A percentile compares a stretch with the other conserved stretches of the same genome.
Conservation (phyloP, 2,888 invertebrate genomes). For the Drosophila differens region DNA sequence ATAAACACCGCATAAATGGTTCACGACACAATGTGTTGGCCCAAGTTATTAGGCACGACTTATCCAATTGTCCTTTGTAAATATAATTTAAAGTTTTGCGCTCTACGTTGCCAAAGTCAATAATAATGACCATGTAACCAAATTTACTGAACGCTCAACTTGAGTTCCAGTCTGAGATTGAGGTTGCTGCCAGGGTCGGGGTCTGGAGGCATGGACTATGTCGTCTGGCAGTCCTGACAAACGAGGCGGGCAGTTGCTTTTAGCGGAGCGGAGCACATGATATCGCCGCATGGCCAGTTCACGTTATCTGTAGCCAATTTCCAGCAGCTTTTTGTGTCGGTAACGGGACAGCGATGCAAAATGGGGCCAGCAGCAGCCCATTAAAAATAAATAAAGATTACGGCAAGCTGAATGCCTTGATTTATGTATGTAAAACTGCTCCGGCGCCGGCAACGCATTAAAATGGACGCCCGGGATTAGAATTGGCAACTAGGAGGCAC, state of each 20-base stretch:
- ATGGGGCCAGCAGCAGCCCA: slow-evolving; percentile 46
- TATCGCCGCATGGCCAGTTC: slow-evolving; percentile 2
- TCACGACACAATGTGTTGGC: neutral
- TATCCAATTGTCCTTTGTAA: slow-evolving; percentile 72
- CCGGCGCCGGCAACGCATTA: slow-evolving; percentile 32
- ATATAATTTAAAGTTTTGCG: slow-evolving; percentile 75
- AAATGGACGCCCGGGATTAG: slow-evolving; percentile 68
- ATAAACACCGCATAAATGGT: slow-evolving; percentile 29
- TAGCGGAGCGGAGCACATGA: slow-evolving; percentile 22
- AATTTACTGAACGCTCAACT: slow-evolving; percentile 63
- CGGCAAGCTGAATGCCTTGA: slow-evolving; percentile 68
- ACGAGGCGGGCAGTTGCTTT: slow-evolving; percentile 54
- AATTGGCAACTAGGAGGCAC: slow-evolving; percentile 26
- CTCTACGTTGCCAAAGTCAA: slow-evolving; percentile 68
- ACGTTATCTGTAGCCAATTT: slow-evolving; percentile 71
- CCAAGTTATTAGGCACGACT: slow-evolving; percentile 46
- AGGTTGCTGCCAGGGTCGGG: slow-evolving; percentile 3
- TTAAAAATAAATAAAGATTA: slow-evolving; percentile 81
- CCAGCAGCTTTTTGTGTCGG: slow-evolving; percentile 47
- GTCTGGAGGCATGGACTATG: neutral
- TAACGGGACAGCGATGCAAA: slow-evolving; percentile 8
- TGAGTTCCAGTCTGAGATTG: slow-evolving; percentile 31
- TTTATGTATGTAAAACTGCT: slow-evolving; percentile 67
- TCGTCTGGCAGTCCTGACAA: neutral
- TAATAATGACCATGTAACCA: slow-evolving; percentile 78